Evolutionary conservation across 2,113 vertebrate genomes (phyloP).

Genomic region (Leucopsar rothschildi): DNA sequence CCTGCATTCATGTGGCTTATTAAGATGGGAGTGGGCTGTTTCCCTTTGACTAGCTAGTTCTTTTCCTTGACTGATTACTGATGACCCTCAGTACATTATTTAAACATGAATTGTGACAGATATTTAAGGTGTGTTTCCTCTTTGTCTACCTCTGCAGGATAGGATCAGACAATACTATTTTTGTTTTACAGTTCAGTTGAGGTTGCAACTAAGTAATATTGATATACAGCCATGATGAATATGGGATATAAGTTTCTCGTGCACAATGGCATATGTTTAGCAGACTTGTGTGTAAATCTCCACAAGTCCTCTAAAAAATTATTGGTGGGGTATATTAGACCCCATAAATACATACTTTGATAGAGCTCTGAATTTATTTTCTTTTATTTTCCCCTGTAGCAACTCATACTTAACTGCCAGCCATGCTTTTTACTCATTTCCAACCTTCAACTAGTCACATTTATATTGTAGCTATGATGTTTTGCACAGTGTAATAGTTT

Average conservation of each 20-base stretch:
- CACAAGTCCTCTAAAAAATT: not conserved
- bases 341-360: not conserved
- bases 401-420: not conserved
- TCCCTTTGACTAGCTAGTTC: not conserved
- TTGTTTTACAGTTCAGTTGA: not conserved
- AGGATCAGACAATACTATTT: not conserved
- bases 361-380: not conserved
- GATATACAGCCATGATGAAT: not conserved
- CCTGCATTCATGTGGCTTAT: not conserved
- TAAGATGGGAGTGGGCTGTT: not conserved
- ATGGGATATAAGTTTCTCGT: not conserved
- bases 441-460: not conserved
- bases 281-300: not conserved
- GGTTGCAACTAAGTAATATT: not conserved
- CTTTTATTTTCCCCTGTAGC: not conserved
- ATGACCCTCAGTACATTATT: not conserved
- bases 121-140: not conserved
- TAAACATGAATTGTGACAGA: fast-evolving
- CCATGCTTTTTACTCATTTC: not conserved
- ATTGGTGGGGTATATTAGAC: not conserved
- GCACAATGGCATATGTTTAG: fast-evolving
- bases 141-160: not conserved
- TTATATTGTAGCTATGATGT: not conserved
- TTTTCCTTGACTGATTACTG: not conserved
- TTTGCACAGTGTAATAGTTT: not conserved